A percentile compares a stretch with the other conserved stretches of the same genome.
Conservation (phyloP, 2,888 invertebrate species). For the Pollenia amentaria region DNA sequence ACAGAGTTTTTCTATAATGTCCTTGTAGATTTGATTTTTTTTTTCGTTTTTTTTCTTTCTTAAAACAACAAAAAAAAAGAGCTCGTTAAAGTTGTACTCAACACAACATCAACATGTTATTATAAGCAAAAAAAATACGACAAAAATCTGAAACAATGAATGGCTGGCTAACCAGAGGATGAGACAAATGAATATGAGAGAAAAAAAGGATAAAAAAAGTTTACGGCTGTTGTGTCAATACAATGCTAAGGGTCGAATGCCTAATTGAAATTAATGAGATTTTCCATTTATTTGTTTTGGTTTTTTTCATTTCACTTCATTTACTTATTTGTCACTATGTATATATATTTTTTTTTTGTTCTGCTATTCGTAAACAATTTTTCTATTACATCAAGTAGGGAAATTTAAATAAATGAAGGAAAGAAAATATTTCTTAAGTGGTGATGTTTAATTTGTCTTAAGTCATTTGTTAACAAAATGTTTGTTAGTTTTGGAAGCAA, state of each 20-base stretch:
- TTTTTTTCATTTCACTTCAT: constrained; percentile 51
- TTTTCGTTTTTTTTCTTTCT: constrained; percentile 26
- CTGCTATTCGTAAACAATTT: neutral
- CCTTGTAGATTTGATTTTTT: constrained; percentile 36
- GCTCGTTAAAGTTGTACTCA: constrained; percentile 65
- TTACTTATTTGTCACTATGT: constrained; percentile 15
- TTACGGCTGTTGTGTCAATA: constrained; percentile 69
- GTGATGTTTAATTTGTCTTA: neutral
- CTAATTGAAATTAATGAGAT: constrained; percentile 75
- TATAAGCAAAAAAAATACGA: neutral
- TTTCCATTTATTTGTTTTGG: constrained; percentile 73
- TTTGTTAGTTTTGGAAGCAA: constrained; percentile 2
- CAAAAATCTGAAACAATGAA: constrained; percentile 24
- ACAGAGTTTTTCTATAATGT: neutral
- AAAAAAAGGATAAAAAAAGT: constrained; percentile 57
- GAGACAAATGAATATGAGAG: constrained; percentile 10
- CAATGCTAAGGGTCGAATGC: constrained; percentile 67
- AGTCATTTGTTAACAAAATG: constrained; percentile 14
- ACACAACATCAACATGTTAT: constrained; percentile 45
- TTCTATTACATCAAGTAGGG: constrained; percentile 4
- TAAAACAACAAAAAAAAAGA: neutral
- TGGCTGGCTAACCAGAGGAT: neutral
- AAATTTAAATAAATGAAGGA: constrained; percentile 4
- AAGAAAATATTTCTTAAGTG: neutral
- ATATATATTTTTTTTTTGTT: neutral